Evolutionary conservation across 2,797 vertebrate genomes (phyloP).

Genomic region (Channa striata): DNA sequence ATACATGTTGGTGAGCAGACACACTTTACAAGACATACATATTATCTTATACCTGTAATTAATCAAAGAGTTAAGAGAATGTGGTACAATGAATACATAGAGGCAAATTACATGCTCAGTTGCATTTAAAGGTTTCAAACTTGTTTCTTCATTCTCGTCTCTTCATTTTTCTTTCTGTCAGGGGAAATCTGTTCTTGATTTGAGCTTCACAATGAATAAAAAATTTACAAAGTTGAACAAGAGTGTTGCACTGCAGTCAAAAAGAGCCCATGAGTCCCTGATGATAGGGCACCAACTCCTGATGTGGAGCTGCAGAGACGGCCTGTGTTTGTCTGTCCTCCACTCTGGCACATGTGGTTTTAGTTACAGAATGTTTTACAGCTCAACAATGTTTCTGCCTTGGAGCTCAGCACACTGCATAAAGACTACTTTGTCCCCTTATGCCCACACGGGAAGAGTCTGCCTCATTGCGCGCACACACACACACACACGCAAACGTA

Average conservation of each 20-base stretch:
- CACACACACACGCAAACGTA: conserved; percentile 30
- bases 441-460: conserved; percentile 82
- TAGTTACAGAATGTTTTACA: conserved; percentile 87
- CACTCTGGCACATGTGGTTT: conserved; percentile 87
- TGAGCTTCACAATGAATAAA: conserved; percentile 76
- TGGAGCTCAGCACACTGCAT: conserved; percentile 82
- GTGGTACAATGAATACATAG: conserved; percentile 35
- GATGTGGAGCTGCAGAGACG: conserved; percentile 74
- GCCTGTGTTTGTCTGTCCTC: conserved; percentile 79
- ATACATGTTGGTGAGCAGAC: neutral
- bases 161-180: conserved; percentile 33
- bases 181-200: conserved; percentile 77
- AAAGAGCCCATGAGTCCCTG: conserved; percentile 68
- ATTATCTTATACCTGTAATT: conserved; percentile 1
- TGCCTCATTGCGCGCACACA: conserved; percentile 53
- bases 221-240: conserved; percentile 74
- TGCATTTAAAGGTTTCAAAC: conserved; percentile 57
- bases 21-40: conserved; percentile 4
- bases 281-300: conserved; percentile 75
- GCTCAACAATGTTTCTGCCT: conserved; percentile 88
- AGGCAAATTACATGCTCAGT: conserved; percentile 49
- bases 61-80: conserved; percentile 2
- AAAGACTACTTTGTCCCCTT: conserved; percentile 88
- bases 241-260: conserved; percentile 68
- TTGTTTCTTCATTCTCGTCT: conserved; percentile 12